A percentile compares a stretch with the other conserved stretches of the same genome.
Conservation (phyloP, 1,140 invertebrate genomes). For the Aleiodes sp. region DNA sequence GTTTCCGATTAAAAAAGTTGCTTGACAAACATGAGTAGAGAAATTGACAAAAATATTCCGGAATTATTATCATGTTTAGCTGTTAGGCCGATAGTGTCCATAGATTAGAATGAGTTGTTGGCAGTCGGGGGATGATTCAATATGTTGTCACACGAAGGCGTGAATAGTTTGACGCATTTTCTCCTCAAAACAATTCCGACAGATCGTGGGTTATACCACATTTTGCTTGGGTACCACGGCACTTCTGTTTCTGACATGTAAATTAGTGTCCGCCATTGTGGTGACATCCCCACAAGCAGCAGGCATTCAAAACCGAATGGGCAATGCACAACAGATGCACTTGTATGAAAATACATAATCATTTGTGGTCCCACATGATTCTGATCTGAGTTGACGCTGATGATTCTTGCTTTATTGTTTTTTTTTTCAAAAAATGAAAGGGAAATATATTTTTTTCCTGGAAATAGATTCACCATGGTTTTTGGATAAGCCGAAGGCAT, state of each 20-base stretch:
- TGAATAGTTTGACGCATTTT: conserved; percentile 64
- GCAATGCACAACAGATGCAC: conserved; percentile 27
- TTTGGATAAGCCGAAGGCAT: not conserved
- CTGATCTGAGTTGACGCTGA: no score
- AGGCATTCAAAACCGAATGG: conserved; percentile 57
- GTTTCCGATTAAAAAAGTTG: no score
- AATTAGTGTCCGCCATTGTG: conserved; percentile 68
- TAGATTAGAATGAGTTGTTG: no score
- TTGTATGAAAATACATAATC: not conserved
- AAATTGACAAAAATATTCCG: no score
- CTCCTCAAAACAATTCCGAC: conserved; percentile 56
- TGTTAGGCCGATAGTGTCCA: no score
- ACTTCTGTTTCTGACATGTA: conserved; percentile 65
- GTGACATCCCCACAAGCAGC: conserved; percentile 65
- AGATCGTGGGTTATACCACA: conserved; percentile 55
- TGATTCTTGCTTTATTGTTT: not conserved
- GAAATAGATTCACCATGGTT: no score
- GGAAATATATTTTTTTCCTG: no score
- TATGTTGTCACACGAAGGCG: conserved; percentile 29
- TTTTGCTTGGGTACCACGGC: conserved; percentile 33
- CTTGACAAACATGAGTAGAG: not conserved
- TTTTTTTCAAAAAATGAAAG: no score
- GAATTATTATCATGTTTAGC: no score
- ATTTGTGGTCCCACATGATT: no score
- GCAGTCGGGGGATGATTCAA: not conserved